phyloP scores from a whole-genome alignment of 2,888 invertebrate species.

The Fragum fragum region DNA sequence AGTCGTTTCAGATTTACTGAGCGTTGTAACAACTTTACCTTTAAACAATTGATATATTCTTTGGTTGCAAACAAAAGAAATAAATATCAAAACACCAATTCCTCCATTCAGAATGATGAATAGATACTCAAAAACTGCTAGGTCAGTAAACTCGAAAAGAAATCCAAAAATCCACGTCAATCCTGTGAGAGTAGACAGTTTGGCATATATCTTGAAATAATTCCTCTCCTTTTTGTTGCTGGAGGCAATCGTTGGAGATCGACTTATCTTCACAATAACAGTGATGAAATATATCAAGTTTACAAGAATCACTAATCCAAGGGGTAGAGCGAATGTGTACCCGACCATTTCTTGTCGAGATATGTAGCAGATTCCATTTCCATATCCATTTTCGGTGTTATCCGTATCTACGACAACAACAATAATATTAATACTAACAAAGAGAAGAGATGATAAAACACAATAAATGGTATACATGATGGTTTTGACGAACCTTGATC shows the following conservation, averaged over 20 bases:
- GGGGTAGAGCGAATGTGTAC: constrained; percentile 45
- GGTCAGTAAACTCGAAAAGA: constrained; percentile 32
- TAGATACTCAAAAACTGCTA: constrained; percentile 42
- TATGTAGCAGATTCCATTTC: constrained; percentile 48
- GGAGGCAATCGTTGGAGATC: constrained; percentile 24
- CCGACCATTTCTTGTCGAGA: constrained; percentile 44
- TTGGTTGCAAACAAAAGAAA: constrained; percentile 55
- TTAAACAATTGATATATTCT: constrained; percentile 42
- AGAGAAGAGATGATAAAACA: constrained; percentile 16
- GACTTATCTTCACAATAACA: constrained; percentile 46
- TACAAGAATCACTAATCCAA: constrained; percentile 31
- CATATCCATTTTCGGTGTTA: constrained; percentile 46
- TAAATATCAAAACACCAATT: constrained; percentile 57
- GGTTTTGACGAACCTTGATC: background rate
- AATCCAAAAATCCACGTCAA: constrained; percentile 59
- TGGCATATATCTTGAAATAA: constrained; percentile 50
- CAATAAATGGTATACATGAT: constrained; percentile 41
- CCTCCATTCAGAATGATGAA: constrained; percentile 57
- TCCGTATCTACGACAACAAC: background rate
- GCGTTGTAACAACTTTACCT: background rate
- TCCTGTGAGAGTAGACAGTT: constrained; percentile 57
- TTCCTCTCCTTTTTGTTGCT: constrained; percentile 37
- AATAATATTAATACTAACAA: constrained; percentile 43
- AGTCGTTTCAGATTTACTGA: background rate
- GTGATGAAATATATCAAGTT: constrained; percentile 39